These are phyloP conservation scores for Aphelenchoides fujianensis DNA, from an alignment of 1,140 invertebrate genomes.

Conservation along the genomic window DNA sequence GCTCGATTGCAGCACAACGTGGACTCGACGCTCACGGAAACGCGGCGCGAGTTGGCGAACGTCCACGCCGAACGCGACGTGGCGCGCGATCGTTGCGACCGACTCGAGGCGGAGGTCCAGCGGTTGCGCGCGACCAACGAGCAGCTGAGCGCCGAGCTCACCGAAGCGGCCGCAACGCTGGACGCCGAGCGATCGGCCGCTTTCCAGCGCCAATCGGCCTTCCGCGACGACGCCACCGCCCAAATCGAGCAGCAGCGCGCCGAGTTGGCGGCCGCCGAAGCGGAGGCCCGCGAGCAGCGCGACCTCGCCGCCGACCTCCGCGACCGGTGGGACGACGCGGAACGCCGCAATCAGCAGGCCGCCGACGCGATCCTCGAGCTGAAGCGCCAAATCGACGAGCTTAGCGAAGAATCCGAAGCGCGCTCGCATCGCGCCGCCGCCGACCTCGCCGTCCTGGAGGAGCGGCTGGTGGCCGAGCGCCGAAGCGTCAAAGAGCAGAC, in stretches of 20 bases:
- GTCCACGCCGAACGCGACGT: not conserved
- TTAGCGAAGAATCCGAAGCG: not conserved
- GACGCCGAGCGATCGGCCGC: not conserved
- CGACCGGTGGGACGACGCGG: not conserved
- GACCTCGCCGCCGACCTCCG: not conserved
- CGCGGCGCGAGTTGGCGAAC: not conserved
- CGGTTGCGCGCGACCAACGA: constrained; percentile 7
- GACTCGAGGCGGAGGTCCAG: not conserved
- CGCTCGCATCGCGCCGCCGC: not conserved
- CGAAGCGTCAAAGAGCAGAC: not conserved
- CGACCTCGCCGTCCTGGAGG: not conserved
- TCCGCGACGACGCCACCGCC: not conserved
- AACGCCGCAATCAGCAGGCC: not conserved
- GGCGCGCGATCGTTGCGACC: not conserved
- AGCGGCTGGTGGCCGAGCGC: not conserved
- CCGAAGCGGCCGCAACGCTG: not conserved
- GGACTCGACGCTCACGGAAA: not conserved
- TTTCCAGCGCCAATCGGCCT: not conserved
- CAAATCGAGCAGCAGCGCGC: constrained; percentile 17
- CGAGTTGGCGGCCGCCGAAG: constrained; percentile 10
- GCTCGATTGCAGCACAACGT: not conserved
- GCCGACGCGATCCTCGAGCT: not conserved
- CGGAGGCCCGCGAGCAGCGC: not conserved
- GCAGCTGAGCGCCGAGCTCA: constrained; percentile 1
- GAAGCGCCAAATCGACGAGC: not conserved